phyloP scores from a whole-genome alignment of 2,888 invertebrate genomes.

The Anodontia alba region DNA sequence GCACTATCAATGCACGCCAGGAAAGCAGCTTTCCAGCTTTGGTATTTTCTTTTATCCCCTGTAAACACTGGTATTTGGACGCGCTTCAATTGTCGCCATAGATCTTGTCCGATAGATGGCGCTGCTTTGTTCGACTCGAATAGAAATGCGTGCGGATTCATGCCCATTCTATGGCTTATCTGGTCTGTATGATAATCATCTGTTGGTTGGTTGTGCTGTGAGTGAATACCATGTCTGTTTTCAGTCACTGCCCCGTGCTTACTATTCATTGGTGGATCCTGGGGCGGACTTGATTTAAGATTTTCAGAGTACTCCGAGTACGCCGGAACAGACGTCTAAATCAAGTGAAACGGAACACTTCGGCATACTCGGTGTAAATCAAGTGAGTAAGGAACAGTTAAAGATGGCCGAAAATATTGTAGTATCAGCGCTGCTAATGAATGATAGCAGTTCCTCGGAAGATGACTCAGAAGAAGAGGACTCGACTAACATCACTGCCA shows the following conservation, averaged over 20 bases:
- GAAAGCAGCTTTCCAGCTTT: constrained; percentile 48
- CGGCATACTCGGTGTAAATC: too few species aligned
- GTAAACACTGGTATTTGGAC: constrained; percentile 47
- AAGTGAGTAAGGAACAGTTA: too few species aligned
- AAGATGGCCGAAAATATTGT: too few species aligned
- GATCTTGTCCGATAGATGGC: constrained; percentile 26
- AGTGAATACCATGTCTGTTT: background rate
- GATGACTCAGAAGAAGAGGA: too few species aligned
- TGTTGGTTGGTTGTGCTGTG: background rate
- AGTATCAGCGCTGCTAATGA: too few species aligned
- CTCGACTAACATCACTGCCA: too few species aligned
- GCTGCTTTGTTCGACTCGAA: background rate
- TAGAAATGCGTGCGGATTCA: background rate
- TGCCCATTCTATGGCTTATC: background rate
- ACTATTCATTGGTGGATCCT: background rate
- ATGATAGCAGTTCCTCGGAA: too few species aligned
- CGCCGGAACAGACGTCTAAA: too few species aligned
- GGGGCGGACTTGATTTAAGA: too few species aligned
- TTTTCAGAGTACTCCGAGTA: too few species aligned
- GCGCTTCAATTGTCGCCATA: constrained; percentile 50
- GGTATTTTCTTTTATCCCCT: constrained; percentile 47
- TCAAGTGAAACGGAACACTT: too few species aligned
- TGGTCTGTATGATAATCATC: background rate
- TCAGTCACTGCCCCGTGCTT: background rate
- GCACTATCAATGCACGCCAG: constrained; percentile 45